phyloP scores from a whole-genome alignment of 1,140 invertebrate species.

The Pogonomyrmex californicus region DNA sequence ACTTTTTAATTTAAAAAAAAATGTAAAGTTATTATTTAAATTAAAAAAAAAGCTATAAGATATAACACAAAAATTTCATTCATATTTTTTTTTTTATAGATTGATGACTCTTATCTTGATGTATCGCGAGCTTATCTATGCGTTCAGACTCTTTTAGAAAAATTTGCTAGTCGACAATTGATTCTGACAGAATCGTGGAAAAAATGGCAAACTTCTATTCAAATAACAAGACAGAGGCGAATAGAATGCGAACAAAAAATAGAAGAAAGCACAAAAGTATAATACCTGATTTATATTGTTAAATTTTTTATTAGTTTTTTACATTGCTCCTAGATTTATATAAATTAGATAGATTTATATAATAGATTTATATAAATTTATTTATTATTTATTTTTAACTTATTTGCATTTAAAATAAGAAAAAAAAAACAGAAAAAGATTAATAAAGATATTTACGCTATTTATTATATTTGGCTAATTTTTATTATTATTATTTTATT shows the following conservation, averaged over 20 bases:
- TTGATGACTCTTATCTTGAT: conserved; percentile 92
- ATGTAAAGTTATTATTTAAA: conserved; percentile 11
- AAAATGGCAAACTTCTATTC: conserved; percentile 89
- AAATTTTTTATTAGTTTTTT: neutral
- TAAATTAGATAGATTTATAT: too few species aligned
- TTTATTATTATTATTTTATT: neutral
- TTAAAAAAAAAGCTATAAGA: neutral
- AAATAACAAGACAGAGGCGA: conserved; percentile 90
- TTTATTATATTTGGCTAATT: neutral
- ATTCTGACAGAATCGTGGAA: conserved; percentile 90
- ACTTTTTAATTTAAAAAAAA: neutral
- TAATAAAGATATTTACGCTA: neutral
- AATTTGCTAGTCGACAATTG: conserved; percentile 90
- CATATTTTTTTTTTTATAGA: conserved; percentile 86
- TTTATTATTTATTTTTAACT: neutral
- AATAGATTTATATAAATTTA: neutral
- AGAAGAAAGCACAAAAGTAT: conserved; percentile 92
- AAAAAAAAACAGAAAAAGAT: neutral
- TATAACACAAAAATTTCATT: neutral
- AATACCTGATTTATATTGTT: conserved; percentile 61
- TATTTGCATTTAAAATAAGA: neutral
- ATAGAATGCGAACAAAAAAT: conserved; percentile 91
- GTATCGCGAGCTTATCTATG: conserved; percentile 90
- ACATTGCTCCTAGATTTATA: neutral
- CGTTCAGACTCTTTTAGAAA: conserved; percentile 91